Evolutionary conservation across 2,888 invertebrate genomes (phyloP).

Genomic region (Auanema freiburgensis): DNA sequence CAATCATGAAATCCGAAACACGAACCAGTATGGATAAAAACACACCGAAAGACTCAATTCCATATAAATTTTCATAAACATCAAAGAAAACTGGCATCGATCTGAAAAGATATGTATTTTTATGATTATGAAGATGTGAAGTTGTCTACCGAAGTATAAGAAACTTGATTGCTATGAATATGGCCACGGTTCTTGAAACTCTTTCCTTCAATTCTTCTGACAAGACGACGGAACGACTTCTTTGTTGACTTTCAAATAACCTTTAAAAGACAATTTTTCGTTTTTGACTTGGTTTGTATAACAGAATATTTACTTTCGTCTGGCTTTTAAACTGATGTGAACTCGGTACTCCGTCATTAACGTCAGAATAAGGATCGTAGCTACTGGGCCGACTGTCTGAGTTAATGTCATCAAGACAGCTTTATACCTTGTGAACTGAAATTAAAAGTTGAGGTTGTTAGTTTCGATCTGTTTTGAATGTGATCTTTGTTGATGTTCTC

Average conservation of each 20-base stretch:
- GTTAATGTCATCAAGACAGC: constrained; percentile 54
- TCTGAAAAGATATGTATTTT: constrained; percentile 26
- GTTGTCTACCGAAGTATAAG: constrained; percentile 49
- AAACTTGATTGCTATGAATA: constrained; percentile 62
- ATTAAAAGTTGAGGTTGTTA: neutral
- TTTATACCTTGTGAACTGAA: constrained; percentile 51
- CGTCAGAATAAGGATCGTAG: constrained; percentile 54
- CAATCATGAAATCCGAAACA: constrained; percentile 60
- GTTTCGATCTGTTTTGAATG: constrained; percentile 2
- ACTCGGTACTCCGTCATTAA: constrained; percentile 57
- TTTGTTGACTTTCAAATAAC: constrained; percentile 59
- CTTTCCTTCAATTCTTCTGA: constrained; percentile 57
- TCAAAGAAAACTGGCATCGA: constrained; percentile 62
- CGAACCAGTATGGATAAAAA: constrained; percentile 56
- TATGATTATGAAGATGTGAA: too few species aligned
- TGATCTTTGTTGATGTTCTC: neutral
- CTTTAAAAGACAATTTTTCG: constrained; percentile 31
- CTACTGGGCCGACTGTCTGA: constrained; percentile 59
- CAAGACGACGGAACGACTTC: constrained; percentile 52
- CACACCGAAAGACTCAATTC: constrained; percentile 59
- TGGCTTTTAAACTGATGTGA: constrained; percentile 50
- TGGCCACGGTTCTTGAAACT: constrained; percentile 58
- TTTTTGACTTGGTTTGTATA: neutral
- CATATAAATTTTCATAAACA: constrained; percentile 57
- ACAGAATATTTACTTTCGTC: constrained; percentile 49